Base-by-base conservation (phyloP, 2,113 vertebrate species). In the Semnopithecus entellus region DNA sequence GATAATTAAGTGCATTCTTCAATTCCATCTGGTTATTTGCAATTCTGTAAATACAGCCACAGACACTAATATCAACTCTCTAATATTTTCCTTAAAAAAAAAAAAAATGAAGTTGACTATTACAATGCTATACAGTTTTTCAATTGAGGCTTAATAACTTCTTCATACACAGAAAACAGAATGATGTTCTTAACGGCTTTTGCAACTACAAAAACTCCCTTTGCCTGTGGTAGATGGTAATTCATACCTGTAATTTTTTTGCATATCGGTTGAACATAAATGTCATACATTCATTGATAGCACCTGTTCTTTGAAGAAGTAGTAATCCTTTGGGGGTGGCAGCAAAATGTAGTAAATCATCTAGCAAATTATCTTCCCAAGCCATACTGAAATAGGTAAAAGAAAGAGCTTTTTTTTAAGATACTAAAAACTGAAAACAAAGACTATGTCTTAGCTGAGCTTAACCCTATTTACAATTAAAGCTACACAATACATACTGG, bases 291-390 rank as follows among this genome's bases (percentile, higher is more conserved):
- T 99, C 99, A 22, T 98, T 98, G 84, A 99, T 98, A 87, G 99
- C 98, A 87, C 99, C 99, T 13, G 99, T 99, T 97, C 99, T 99
- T 73, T 99, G 99, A 73, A 99, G 99, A 91, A 99, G 98, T 45
- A 99, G 97, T 20, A 99, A 98, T 93, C 99, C 99, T 98, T 99
- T 99, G 20, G 99, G 99, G 10, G 99, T 99, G 4, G 99, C 98
- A 83, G 99, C 99, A 98, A 99, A 99, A 98, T 99, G 99, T 86
- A 99, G 97, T 98, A 99, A 98, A 96, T 99, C 99, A 98, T 99
- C 99, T 98, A 99, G 98, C 96, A 99, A 97, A 75, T 99, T 99
- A 88, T 99, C 99, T 98, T 99, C 99, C 99, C 99, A 99, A 87
- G 99, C 75, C 82, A 98, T 97, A 92, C 99, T 99, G 98, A 88